Base-by-base conservation (phyloP, 2,113 vertebrate species). In the Irena cyanogastra region DNA sequence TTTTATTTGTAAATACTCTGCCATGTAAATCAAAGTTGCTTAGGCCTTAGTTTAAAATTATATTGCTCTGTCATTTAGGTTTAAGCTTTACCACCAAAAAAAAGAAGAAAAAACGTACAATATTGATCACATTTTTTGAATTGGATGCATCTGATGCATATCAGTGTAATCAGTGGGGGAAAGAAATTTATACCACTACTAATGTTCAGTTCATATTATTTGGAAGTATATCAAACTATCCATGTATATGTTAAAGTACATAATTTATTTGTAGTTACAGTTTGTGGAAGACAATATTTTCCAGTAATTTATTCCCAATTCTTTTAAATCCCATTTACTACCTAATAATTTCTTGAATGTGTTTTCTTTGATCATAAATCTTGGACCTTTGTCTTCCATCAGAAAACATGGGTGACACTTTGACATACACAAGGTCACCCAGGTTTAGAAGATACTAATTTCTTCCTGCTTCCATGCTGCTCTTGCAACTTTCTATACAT, bases 121-220 rank as follows among this genome's bases (percentile, higher is more conserved):
- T 47, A 41, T 70, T 54, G 2, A 7, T 35, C 10, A 16, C 1
- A 16, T 33, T 68, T 83, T 69, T 76, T 23, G 31, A 8, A 33
- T 69, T 0, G 0, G 22, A 11, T 68, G 8, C 2, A 31, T 54
- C 60, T 71, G 10, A 39, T 54, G n/a, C 47, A 1, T 68, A 26
- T 60, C 20, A 53, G 7, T 61, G 9, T 31, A 77, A 41, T 47
- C 21, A 65, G 3, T 49, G 30, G 3, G 57, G 31, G 35, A 61
- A 69, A 86, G 19, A 72, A 85, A 69, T 35, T 52, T 17, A 49
- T 60, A 4, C 9, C 19, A 14, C 8, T 68, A 7, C 23, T 53
- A n/a, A 65, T 45, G 18, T 15, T 78, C 28, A 66, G 7, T 52
- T 93, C 4, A 7, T 72, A 18, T 30, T 6, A 54, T 47, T 82